Conservation (phyloP, 2,888 invertebrate species). For the Melinaea marsaeus region DNA sequence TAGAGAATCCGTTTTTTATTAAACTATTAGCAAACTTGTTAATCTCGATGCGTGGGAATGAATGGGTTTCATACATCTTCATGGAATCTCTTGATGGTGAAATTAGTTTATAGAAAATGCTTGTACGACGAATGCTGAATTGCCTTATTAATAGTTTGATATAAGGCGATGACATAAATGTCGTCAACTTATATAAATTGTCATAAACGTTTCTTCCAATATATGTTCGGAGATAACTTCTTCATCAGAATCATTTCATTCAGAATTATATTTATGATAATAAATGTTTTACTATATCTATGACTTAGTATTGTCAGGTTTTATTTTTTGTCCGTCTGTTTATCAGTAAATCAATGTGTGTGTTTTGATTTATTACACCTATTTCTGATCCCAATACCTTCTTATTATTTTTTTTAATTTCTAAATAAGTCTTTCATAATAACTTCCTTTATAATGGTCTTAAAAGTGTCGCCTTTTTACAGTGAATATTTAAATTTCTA, state of each 20-base stretch:
- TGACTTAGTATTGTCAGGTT: too few species aligned
- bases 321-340: too few species aligned
- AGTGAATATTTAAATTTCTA: slow-evolving; percentile 5
- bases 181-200: background rate
- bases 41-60: slow-evolving; percentile 34
- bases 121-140: slow-evolving; percentile 15
- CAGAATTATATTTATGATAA: too few species aligned
- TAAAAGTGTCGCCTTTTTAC: background rate
- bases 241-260: too few species aligned
- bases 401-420: too few species aligned
- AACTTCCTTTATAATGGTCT: background rate
- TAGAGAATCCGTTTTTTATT: slow-evolving; percentile 26
- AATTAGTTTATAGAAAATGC: slow-evolving; percentile 26
- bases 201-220: too few species aligned
- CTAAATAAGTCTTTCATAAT: too few species aligned
- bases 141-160: slow-evolving; percentile 4
- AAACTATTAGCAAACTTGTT: slow-evolving; percentile 30
- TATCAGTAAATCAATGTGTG: too few species aligned
- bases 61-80: slow-evolving; percentile 24
- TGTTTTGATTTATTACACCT: too few species aligned
- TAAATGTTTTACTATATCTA: too few species aligned
- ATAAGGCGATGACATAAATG: background rate
- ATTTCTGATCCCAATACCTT: too few species aligned
- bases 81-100: slow-evolving; percentile 19
- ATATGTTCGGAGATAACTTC: too few species aligned